A percentile compares a stretch with the other conserved stretches of the same genome.
phyloP scores from a whole-genome alignment of 2,888 invertebrate species.

The Bombylius discolor region DNA sequence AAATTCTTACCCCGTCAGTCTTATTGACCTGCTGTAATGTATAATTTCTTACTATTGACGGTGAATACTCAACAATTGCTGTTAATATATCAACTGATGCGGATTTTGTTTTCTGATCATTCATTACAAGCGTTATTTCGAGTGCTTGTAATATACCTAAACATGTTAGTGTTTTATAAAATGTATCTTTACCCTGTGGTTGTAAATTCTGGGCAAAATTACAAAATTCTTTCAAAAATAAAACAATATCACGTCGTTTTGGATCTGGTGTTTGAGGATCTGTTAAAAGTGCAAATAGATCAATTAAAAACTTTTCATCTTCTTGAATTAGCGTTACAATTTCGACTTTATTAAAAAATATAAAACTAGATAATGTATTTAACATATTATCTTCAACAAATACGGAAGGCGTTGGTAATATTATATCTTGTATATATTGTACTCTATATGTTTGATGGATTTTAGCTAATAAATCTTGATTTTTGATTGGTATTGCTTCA shows the following conservation, averaged over 20 bases:
- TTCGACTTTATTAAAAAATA: slow-evolving; percentile 99
- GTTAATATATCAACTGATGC: slow-evolving; percentile 97
- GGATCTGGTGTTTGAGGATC: slow-evolving; percentile 73
- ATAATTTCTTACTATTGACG: slow-evolving; percentile 93
- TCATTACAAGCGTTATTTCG: slow-evolving; percentile 81
- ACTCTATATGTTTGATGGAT: slow-evolving; percentile 99
- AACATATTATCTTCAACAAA: slow-evolving; percentile 99
- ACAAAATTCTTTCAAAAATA: slow-evolving; percentile 98
- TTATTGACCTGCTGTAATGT: slow-evolving; percentile 80
- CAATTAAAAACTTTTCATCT: slow-evolving; percentile 91
- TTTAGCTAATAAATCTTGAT: slow-evolving; percentile 87
- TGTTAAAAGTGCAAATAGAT: slow-evolving; percentile 85
- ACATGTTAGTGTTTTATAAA: slow-evolving; percentile 87
- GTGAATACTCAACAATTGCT: slow-evolving; percentile 96
- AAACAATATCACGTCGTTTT: slow-evolving; percentile 83
- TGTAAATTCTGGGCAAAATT: slow-evolving; percentile 98
- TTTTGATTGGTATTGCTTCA: slow-evolving; percentile 90
- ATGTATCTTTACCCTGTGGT: slow-evolving; percentile 90
- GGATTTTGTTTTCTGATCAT: slow-evolving; percentile 87
- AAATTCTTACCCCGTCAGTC: slow-evolving; percentile 64
- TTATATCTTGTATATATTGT: slow-evolving; percentile 98
- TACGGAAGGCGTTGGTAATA: slow-evolving; percentile 94
- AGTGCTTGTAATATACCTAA: slow-evolving; percentile 79
- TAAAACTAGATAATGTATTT: slow-evolving; percentile 93
- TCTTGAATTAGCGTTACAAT: slow-evolving; percentile 96